A percentile compares a stretch with the other conserved stretches of the same genome.
These are phyloP conservation scores for Drosophila pegasa DNA, from an alignment of 2,888 invertebrate genomes.

Conservation along the genomic window DNA sequence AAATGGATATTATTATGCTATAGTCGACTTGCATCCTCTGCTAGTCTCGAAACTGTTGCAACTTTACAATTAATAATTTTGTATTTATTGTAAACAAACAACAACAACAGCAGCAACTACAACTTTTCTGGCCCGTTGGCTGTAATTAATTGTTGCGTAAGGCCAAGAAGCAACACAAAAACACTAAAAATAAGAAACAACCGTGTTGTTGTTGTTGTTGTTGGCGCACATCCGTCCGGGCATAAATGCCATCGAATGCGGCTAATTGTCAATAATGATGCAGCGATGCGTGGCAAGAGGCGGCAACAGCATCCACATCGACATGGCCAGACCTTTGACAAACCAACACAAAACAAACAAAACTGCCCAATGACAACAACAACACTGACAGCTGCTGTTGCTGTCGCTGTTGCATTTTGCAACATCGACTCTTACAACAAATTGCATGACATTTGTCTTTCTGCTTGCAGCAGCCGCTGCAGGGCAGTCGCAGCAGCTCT, in stretches of 20 bases:
- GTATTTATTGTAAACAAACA: conserved; percentile 68
- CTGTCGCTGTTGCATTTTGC: conserved; percentile 62
- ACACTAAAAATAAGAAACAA: conserved; percentile 19
- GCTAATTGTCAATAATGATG: conserved; percentile 80
- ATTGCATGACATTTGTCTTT: conserved; percentile 76
- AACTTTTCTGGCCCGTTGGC: conserved; percentile 72
- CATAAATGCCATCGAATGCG: conserved; percentile 75
- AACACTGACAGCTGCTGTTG: conserved; percentile 47
- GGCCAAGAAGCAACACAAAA: conserved; percentile 68
- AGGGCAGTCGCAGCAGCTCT: conserved; percentile 8
- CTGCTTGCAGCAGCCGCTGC: conserved; percentile 9
- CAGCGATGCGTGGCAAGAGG: conserved; percentile 76
- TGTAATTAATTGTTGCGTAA: conserved; percentile 78
- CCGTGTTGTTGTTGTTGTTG: conserved; percentile 44
- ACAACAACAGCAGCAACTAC: conserved; percentile 6
- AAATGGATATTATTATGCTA: conserved; percentile 59
- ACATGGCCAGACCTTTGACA: conserved; percentile 73
- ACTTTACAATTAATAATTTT: conserved; percentile 72
- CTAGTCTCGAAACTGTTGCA: conserved; percentile 63
- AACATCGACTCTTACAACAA: conserved; percentile 68
- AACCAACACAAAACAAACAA: conserved; percentile 75
- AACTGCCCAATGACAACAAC: conserved; percentile 61
- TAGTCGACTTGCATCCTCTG: conserved; percentile 53
- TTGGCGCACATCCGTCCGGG: conserved; percentile 70
- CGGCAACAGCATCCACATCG: conserved; percentile 61